Conservation (phyloP, 2,888 invertebrate species). For the Lasioglossum vierecki region DNA sequence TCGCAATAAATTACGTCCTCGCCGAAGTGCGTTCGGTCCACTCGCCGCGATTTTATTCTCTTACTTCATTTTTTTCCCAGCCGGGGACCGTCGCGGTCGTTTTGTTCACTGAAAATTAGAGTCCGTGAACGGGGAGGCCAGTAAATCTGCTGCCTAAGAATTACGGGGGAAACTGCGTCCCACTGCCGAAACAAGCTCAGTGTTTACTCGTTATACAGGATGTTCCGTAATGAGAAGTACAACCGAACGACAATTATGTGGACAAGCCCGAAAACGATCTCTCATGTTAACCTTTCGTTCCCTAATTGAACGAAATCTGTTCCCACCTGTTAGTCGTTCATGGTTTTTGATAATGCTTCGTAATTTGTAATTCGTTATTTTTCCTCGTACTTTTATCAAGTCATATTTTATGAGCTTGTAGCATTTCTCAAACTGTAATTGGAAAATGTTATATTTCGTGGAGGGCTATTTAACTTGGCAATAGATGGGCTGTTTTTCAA, state of each 20-base stretch:
- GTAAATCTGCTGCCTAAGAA: constrained; percentile 20
- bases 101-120: constrained; percentile 4
- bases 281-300: neutral
- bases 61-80: neutral
- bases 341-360: neutral
- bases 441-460: neutral
- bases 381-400: too few species aligned
- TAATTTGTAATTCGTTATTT: neutral
- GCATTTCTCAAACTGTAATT: neutral
- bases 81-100: neutral
- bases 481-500: neutral
- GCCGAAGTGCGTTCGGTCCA: constrained; percentile 31
- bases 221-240: constrained; percentile 10
- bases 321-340: neutral
- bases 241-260: neutral
- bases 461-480: too few species aligned
- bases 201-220: constrained; percentile 30
- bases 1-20: constrained; percentile 42
- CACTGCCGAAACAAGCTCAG: constrained; percentile 7
- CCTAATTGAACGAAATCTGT: neutral
- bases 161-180: neutral
- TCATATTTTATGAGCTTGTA: neutral
- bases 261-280: neutral
- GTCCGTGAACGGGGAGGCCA: constrained; percentile 7
- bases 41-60: neutral